phyloP scores from a whole-genome alignment of 2,797 vertebrate genomes.

The Anableps anableps region DNA sequence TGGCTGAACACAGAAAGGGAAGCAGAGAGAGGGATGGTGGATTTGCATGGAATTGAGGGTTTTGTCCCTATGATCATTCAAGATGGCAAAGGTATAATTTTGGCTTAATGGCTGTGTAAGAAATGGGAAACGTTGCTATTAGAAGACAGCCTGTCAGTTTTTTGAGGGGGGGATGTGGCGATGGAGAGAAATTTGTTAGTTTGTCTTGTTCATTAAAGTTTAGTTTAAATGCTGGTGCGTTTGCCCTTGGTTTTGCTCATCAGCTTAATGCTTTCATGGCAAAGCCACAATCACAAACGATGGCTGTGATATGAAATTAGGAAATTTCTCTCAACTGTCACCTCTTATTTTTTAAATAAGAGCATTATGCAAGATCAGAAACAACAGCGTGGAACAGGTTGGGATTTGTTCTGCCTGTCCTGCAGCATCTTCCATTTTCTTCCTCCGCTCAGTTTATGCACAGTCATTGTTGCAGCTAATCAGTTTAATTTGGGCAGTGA shows the following conservation, averaged over 20 bases:
- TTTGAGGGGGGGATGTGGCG: constrained; percentile 13
- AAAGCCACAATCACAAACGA: constrained; percentile 52
- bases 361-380: not conserved
- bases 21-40: constrained; percentile 14
- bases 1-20: constrained; percentile 7
- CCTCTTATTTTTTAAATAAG: not conserved
- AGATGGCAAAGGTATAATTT: constrained; percentile 62
- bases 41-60: constrained; percentile 59
- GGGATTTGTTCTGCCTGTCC: constrained; percentile 19
- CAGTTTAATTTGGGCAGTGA: constrained; percentile 74
- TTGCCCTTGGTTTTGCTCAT: constrained; percentile 51
- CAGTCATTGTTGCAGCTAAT: constrained; percentile 73
- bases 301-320: constrained; percentile 16
- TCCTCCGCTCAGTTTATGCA: constrained; percentile 54
- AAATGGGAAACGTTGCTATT: constrained; percentile 44
- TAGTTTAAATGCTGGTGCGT: constrained; percentile 54
- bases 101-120: constrained; percentile 43
- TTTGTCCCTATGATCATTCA: constrained; percentile 53
- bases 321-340: constrained; percentile 24
- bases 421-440: constrained; percentile 11
- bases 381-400: not conserved
- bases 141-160: constrained; percentile 42
- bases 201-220: constrained; percentile 20
- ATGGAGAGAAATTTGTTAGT: constrained; percentile 14
- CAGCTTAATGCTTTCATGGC: constrained; percentile 63